Conservation (phyloP, 1,140 invertebrate genomes). For the Drosophila serrata region DNA sequence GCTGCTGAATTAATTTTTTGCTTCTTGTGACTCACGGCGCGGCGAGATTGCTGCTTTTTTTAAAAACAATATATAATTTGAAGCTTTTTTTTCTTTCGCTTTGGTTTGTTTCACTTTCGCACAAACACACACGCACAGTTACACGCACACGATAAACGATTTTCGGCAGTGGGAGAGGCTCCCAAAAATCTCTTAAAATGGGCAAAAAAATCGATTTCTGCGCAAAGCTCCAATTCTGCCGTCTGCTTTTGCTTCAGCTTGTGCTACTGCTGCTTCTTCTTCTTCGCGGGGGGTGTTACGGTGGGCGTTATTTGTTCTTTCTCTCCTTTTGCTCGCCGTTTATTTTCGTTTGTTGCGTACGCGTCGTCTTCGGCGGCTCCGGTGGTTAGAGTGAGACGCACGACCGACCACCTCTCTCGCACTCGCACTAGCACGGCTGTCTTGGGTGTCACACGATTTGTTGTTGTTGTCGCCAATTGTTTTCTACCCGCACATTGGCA, state of each 20-base stretch:
- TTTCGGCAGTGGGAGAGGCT: constrained; percentile 50
- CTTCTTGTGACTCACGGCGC: constrained; percentile 34
- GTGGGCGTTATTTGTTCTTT: constrained; percentile 80
- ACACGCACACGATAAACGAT: constrained; percentile 30
- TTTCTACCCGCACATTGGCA: constrained; percentile 66
- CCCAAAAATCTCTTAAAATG: constrained; percentile 71
- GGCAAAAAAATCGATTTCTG: constrained; percentile 83
- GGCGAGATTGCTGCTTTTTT: constrained; percentile 5
- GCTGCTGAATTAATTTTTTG: constrained; percentile 39
- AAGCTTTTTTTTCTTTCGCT: constrained; percentile 43
- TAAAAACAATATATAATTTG: constrained; percentile 38
- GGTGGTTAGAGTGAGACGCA: constrained; percentile 35
- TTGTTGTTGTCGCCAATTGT: constrained; percentile 64
- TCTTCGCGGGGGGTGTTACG: constrained; percentile 55
- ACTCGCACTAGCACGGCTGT: constrained; percentile 42
- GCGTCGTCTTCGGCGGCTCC: constrained; percentile 42
- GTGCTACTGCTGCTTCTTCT: constrained; percentile 54
- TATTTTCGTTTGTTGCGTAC: constrained; percentile 73
- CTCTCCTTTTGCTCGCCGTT: constrained; percentile 69
- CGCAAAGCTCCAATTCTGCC: constrained; percentile 77
- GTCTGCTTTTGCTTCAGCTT: constrained; percentile 49
- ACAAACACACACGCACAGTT: constrained; percentile 30
- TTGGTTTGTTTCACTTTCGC: constrained; percentile 57
- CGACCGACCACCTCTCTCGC: constrained; percentile 34
- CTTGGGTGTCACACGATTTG: constrained; percentile 49